Evolutionary conservation across 2,113 vertebrate species (phyloP).

Genomic region (Chauna torquata): DNA sequence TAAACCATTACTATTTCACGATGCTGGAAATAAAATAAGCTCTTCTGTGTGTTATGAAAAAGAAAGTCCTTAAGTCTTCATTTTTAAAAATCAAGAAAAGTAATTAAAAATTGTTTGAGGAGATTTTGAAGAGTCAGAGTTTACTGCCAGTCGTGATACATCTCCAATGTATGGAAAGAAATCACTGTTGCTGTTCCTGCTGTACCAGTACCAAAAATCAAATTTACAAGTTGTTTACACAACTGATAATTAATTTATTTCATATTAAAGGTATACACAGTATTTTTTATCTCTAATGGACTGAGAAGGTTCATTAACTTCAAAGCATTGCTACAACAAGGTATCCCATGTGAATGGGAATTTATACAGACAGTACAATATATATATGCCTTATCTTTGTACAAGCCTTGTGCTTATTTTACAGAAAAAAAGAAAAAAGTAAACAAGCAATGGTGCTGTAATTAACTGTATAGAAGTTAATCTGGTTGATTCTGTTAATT

Average conservation of each 20-base stretch:
- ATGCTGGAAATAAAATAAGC: conserved; percentile 1
- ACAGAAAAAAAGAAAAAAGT: conserved; percentile 19
- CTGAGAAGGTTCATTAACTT: conserved; percentile 33
- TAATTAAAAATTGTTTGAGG: not conserved
- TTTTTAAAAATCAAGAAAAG: conserved; percentile 8
- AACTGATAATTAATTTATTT: not conserved
- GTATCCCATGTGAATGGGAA: not conserved
- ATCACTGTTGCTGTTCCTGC: not conserved
- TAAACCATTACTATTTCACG: conserved; percentile 51
- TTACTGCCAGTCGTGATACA: not conserved
- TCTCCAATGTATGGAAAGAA: conserved; percentile 10
- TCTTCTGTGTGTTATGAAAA: not conserved
- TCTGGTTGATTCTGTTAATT: not conserved
- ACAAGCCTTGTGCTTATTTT: conserved; percentile 19
- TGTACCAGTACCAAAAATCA: not conserved
- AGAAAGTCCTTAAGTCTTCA: conserved; percentile 28
- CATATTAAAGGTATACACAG: not conserved
- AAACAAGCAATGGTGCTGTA: not conserved
- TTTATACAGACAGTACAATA: not conserved
- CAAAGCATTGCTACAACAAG: not conserved
- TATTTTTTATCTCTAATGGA: conserved; percentile 42
- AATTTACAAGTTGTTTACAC: conserved; percentile 29
- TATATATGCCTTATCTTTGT: not conserved
- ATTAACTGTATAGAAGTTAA: conserved; percentile 46
- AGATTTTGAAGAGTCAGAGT: not conserved